Evolutionary conservation across 2,797 vertebrate genomes (phyloP).

Genomic region (Enteromius unitaeniatus): DNA sequence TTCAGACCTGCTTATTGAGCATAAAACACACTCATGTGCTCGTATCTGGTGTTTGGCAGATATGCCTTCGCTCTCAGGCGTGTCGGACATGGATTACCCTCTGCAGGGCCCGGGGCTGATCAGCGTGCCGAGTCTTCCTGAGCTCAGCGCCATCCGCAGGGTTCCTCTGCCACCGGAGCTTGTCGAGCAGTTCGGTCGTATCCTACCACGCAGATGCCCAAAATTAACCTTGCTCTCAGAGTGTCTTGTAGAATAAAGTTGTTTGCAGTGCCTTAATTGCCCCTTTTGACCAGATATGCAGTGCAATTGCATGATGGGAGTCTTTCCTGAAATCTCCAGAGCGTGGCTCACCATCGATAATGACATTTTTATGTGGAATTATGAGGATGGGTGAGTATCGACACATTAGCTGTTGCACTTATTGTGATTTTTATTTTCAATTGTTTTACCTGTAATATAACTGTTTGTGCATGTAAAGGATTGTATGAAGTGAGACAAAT

Average conservation of each 20-base stretch:
- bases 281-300: slow-evolving; percentile 89
- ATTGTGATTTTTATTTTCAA: background rate
- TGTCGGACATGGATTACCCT: slow-evolving; percentile 98
- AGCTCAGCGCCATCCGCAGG: slow-evolving; percentile 89
- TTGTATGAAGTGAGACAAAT: background rate
- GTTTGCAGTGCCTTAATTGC: slow-evolving; percentile 11
- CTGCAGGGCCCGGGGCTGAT: slow-evolving; percentile 91
- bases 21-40: background rate
- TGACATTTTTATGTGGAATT: slow-evolving; percentile 99
- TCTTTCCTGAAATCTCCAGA: slow-evolving; percentile 93
- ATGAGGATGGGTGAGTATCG: slow-evolving; percentile 92
- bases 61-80: slow-evolving; percentile 91
- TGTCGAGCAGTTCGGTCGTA: slow-evolving; percentile 98
- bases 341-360: slow-evolving; percentile 98
- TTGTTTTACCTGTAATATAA: background rate
- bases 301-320: slow-evolving; percentile 99
- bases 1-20: background rate
- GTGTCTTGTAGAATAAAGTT: background rate
- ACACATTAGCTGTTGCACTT: background rate
- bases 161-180: slow-evolving; percentile 95
- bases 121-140: slow-evolving; percentile 90
- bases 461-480: background rate
- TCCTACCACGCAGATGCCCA: slow-evolving; percentile 75
- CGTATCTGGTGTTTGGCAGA: slow-evolving; percentile 73
- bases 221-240: background rate